Conservation (phyloP, 1,140 invertebrate genomes). For the Drosophila athabasca region DNA sequence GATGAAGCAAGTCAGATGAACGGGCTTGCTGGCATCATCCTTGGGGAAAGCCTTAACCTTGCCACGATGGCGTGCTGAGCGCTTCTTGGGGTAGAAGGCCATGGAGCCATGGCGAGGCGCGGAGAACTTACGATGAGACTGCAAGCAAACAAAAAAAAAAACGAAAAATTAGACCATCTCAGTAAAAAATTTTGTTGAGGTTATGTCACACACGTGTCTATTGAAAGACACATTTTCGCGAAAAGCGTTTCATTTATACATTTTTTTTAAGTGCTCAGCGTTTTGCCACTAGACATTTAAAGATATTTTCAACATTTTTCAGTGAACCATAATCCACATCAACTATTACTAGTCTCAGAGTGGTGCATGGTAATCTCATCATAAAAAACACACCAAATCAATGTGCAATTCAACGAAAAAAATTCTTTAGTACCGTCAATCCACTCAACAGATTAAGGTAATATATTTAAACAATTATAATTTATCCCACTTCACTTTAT, state of each 20-base stretch:
- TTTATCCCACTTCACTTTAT: neutral
- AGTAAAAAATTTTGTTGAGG: conserved; percentile 1
- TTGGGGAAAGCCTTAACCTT: conserved; percentile 99
- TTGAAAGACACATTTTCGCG: neutral
- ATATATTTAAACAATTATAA: too few species aligned
- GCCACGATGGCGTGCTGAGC: conserved; percentile 96
- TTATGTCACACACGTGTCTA: conserved; percentile 23
- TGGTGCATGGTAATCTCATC: neutral
- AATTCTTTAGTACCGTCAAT: too few species aligned
- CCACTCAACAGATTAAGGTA: too few species aligned
- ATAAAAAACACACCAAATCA: neutral
- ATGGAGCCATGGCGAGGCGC: conserved; percentile 99
- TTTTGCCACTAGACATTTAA: too few species aligned
- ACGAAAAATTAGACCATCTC: conserved; percentile 6
- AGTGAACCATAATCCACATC: too few species aligned
- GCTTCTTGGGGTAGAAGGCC: conserved; percentile 99
- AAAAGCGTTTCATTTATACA: neutral
- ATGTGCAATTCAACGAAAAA: neutral
- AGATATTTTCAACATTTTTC: too few species aligned
- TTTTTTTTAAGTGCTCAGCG: neutral
- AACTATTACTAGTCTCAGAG: too few species aligned
- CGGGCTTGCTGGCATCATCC: conserved; percentile 97
- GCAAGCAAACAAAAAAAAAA: conserved; percentile 80
- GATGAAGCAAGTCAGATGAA: conserved; percentile 98
- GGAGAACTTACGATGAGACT: conserved; percentile 99